These are phyloP conservation scores for Clarias pachynema DNA, from an alignment of 2,797 vertebrate species.

Conservation along the genomic window DNA sequence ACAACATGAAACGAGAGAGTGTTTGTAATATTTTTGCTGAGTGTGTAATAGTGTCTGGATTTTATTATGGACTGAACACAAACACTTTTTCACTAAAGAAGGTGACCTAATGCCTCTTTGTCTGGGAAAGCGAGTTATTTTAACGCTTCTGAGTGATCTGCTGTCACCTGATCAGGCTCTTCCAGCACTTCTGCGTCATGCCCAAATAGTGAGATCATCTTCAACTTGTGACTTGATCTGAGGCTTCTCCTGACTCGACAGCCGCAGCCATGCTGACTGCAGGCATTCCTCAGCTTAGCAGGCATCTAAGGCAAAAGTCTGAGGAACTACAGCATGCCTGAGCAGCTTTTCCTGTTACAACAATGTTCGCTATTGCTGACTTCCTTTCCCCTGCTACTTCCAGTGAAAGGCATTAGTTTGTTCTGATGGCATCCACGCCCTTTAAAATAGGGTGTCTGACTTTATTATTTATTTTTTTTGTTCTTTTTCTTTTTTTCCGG, in stretches of 20 bases:
- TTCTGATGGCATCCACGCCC: background rate
- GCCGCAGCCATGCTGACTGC: slow-evolving; percentile 29
- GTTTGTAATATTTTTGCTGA: slow-evolving; percentile 6
- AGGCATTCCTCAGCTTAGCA: slow-evolving; percentile 20
- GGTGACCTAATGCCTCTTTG: slow-evolving; percentile 22
- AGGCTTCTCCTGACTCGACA: slow-evolving; percentile 23
- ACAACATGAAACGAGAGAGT: background rate
- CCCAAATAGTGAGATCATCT: slow-evolving; percentile 45
- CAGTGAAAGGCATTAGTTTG: background rate
- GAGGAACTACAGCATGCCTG: slow-evolving; percentile 16
- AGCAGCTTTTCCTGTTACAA: slow-evolving; percentile 10
- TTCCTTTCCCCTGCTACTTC: background rate
- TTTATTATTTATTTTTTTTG: too few relatives aligned
- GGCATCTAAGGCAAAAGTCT: background rate
- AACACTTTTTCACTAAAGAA: background rate
- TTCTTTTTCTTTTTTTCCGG: too few relatives aligned
- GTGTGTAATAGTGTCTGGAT: background rate
- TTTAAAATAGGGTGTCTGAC: background rate
- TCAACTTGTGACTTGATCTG: slow-evolving; percentile 29
- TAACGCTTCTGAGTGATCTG: slow-evolving; percentile 20
- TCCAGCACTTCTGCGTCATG: slow-evolving; percentile 12
- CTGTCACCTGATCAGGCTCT: slow-evolving; percentile 23
- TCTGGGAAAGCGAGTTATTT: slow-evolving; percentile 44
- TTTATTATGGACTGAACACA: background rate
- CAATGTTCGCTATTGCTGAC: background rate